Evolutionary conservation across 2,113 vertebrate genomes (phyloP).

Genomic region (Cebus imitator): DNA sequence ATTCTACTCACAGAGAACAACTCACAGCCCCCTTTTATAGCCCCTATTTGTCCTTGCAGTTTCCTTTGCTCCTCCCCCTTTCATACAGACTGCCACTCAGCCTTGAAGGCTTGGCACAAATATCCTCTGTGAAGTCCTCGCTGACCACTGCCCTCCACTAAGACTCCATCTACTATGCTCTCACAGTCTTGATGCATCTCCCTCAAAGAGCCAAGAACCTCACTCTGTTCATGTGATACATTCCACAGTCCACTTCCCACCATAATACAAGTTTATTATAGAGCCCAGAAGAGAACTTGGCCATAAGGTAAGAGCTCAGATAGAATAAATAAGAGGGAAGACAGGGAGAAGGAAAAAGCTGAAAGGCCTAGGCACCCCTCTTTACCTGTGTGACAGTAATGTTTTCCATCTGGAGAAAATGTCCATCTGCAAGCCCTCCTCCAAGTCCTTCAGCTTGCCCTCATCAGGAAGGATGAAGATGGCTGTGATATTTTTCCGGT

Average conservation of each 20-base stretch:
- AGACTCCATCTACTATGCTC: too few relatives aligned
- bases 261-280: not conserved
- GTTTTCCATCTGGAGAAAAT: conserved; percentile 77
- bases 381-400: conserved; percentile 71
- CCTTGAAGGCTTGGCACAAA: not conserved
- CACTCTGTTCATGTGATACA: too few relatives aligned
- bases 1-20: not conserved
- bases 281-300: not conserved
- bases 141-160: too few relatives aligned
- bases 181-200: not conserved
- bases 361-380: accelerated
- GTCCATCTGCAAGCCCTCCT: conserved; percentile 69
- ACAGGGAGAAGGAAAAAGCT: not conserved
- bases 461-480: conserved; percentile 79
- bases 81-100: not conserved
- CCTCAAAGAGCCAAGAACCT: not conserved
- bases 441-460: conserved; percentile 77
- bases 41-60: not conserved
- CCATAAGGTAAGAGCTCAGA: not conserved
- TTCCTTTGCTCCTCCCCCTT: not conserved
- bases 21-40: not conserved
- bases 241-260: not conserved
- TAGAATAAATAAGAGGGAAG: not conserved
- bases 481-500: conserved; percentile 59
- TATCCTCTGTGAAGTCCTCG: not conserved